phyloP scores from a whole-genome alignment of 1,140 invertebrate genomes.

The Temnothorax nylanderi region DNA sequence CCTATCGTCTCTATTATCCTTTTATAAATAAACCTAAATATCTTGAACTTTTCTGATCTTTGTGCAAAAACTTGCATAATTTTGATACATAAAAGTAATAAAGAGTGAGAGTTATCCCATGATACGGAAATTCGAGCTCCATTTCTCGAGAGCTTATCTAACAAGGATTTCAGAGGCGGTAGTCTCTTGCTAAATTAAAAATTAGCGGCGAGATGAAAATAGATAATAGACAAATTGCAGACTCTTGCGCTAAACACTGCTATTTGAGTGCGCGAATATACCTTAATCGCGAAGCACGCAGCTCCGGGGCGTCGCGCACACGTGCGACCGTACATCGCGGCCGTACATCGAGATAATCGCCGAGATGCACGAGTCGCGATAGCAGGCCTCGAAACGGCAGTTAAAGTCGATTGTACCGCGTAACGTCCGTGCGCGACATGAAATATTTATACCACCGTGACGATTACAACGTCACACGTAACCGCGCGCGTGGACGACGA shows the following conservation, averaged over 20 bases:
- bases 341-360: conserved; percentile 45
- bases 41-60: neutral
- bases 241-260: neutral
- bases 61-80: neutral
- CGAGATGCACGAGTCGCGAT: conserved; percentile 65
- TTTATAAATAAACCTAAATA: neutral
- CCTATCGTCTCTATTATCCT: neutral
- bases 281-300: conserved; percentile 28
- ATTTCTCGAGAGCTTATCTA: neutral
- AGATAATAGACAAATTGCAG: conserved; percentile 19
- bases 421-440: conserved; percentile 46
- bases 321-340: neutral
- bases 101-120: neutral
- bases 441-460: conserved; percentile 54
- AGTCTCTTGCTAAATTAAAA: neutral
- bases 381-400: conserved; percentile 53
- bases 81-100: neutral
- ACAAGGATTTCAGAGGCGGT: neutral
- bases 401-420: conserved; percentile 56
- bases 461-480: conserved; percentile 62
- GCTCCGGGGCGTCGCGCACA: neutral
- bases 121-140: neutral
- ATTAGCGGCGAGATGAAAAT: neutral
- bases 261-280: conserved; percentile 16
- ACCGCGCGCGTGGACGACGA: conserved; percentile 38